Conservation (phyloP, 2,113 vertebrate genomes). For the Melanotaenia duboulayi region DNA sequence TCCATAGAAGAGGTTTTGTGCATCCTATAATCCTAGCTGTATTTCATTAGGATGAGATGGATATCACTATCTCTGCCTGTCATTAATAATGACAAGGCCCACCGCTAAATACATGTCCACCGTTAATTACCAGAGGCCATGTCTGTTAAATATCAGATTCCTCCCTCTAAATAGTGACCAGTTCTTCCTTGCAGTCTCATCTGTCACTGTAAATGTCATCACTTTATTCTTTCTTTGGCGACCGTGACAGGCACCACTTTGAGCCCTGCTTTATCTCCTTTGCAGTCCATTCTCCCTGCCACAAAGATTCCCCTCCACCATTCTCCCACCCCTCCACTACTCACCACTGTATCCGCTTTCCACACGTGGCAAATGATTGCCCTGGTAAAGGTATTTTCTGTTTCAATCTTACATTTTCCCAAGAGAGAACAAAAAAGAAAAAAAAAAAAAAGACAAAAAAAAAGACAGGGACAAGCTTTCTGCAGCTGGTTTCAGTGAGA, state of each 20-base stretch:
- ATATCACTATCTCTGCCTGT: constrained; percentile 79
- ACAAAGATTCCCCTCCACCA: constrained; percentile 89
- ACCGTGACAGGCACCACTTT: constrained; percentile 90
- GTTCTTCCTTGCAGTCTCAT: constrained; percentile 88
- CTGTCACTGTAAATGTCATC: constrained; percentile 97
- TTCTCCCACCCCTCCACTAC: constrained; percentile 80
- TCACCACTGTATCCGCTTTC: constrained; percentile 96
- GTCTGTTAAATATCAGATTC: constrained; percentile 96
- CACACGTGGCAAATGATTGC: constrained; percentile 98
- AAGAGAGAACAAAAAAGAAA: constrained; percentile 90
- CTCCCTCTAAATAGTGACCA: constrained; percentile 87
- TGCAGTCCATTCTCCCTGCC: constrained; percentile 89
- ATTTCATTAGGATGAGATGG: constrained; percentile 85
- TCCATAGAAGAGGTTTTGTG: not conserved
- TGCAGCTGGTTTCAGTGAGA: constrained; percentile 99
- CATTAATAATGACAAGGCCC: constrained; percentile 89
- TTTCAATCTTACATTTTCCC: constrained; percentile 99
- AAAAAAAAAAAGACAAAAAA: constrained; percentile 53
- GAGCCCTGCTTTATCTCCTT: constrained; percentile 92
- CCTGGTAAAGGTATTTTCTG: constrained; percentile 98
- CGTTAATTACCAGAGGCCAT: constrained; percentile 91
- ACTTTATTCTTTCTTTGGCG: constrained; percentile 89
- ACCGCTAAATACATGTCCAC: constrained; percentile 88
- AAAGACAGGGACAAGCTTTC: constrained; percentile 83
- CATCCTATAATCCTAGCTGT: constrained; percentile 7